phyloP scores from a whole-genome alignment of 1,140 invertebrate genomes.

The Aphelinus atriplicis region DNA sequence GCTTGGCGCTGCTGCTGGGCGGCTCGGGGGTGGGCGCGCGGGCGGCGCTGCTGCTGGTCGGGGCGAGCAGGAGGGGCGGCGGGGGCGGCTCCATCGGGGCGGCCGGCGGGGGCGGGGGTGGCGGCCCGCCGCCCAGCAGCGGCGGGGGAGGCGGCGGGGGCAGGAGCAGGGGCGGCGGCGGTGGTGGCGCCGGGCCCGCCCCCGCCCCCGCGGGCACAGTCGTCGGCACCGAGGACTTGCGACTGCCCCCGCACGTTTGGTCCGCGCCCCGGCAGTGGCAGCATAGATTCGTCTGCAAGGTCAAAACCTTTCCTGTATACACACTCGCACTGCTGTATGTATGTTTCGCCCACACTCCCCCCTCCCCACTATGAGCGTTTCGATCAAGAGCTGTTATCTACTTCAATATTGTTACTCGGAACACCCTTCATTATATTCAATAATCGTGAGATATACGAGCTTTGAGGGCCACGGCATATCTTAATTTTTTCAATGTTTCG shows the following conservation, averaged over 20 bases:
- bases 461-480: too few relatives aligned
- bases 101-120: slow-evolving; percentile 52
- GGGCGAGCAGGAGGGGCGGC: slow-evolving; percentile 53
- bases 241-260: slow-evolving; percentile 54
- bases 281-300: slow-evolving; percentile 61
- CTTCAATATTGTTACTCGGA: too few relatives aligned
- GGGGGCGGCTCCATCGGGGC: slow-evolving; percentile 51
- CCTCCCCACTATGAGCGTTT: too few relatives aligned
- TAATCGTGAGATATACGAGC: too few relatives aligned
- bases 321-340: too few relatives aligned
- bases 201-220: slow-evolving; percentile 54
- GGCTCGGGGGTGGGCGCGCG: slow-evolving; percentile 58
- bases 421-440: too few relatives aligned
- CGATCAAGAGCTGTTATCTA: too few relatives aligned
- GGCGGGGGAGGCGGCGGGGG: slow-evolving; percentile 54
- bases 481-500: too few relatives aligned
- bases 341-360: too few relatives aligned
- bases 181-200: slow-evolving; percentile 56
- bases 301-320: too few relatives aligned
- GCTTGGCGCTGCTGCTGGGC: slow-evolving; percentile 58
- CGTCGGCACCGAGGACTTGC: slow-evolving; percentile 57
- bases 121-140: slow-evolving; percentile 59
- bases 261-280: slow-evolving; percentile 64
- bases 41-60: slow-evolving; percentile 58
- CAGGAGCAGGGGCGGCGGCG: slow-evolving; percentile 61